These are phyloP conservation scores for Leptobrachium ailaonicum DNA, from an alignment of 2,113 vertebrate species.

Conservation along the genomic window DNA sequence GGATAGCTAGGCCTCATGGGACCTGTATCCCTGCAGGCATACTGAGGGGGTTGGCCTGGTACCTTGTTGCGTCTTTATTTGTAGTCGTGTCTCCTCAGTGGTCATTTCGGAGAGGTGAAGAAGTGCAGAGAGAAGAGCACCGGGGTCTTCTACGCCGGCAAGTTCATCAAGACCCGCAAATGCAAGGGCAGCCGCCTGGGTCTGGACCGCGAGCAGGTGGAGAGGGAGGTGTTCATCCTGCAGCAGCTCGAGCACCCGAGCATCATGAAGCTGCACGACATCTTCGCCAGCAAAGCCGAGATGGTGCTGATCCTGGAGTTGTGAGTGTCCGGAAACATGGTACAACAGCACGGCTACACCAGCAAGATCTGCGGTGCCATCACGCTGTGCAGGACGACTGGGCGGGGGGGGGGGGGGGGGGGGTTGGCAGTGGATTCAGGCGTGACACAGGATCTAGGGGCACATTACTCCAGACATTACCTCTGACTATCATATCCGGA, in stretches of 20 bases:
- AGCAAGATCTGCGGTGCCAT: no score
- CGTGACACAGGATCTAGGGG: no score
- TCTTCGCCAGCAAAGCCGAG: slow-evolving; percentile 73
- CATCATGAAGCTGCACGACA: slow-evolving; percentile 67
- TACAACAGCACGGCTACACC: no score
- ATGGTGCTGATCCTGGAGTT: slow-evolving; percentile 76
- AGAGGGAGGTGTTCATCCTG: slow-evolving; percentile 70
- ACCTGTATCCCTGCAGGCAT: no score
- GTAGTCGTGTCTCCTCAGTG: slow-evolving; percentile 54
- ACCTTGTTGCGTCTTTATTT: no score
- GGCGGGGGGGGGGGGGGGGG: no score
- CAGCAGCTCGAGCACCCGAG: slow-evolving; percentile 69
- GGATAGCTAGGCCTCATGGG: no score
- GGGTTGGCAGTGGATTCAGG: no score
- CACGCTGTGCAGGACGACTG: no score
- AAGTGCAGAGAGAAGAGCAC: slow-evolving; percentile 63
- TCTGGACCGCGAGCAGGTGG: slow-evolving; percentile 62
- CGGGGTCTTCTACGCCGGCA: slow-evolving; percentile 65
- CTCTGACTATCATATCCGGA: no score
- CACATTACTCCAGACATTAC: no score
- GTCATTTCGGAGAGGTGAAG: slow-evolving; percentile 73
- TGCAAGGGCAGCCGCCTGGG: slow-evolving; percentile 63
- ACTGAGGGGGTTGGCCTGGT: no score
- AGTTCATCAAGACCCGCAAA: slow-evolving; percentile 66
- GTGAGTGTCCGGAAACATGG: slow-evolving; percentile 60